Conservation (phyloP, 2,888 invertebrate species). For the Lissonota sp. region DNA sequence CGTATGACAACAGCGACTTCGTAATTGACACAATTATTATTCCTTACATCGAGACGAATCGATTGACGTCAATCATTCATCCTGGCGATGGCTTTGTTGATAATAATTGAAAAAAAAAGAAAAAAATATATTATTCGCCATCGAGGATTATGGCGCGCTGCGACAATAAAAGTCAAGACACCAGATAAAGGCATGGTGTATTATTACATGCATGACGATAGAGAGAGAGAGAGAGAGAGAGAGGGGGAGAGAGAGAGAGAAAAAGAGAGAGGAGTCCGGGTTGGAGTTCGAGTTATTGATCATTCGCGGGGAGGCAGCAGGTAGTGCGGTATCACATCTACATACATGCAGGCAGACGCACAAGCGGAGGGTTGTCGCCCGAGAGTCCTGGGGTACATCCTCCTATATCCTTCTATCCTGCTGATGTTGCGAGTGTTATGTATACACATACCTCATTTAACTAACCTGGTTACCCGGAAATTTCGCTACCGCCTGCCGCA, state of each 20-base stretch:
- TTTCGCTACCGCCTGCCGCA: not conserved
- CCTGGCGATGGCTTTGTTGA: too few species aligned
- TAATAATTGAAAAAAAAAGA: too few species aligned
- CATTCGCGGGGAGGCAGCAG: slow-evolving; percentile 57
- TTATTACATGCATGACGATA: not conserved
- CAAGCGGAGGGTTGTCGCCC: slow-evolving; percentile 40
- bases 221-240: not conserved
- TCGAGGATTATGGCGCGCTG: too few species aligned
- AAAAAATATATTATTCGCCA: too few species aligned
- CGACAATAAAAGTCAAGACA: too few species aligned
- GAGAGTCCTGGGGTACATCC: slow-evolving; percentile 20
- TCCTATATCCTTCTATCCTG: slow-evolving; percentile 1
- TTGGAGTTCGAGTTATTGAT: slow-evolving; percentile 64
- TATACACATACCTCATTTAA: slow-evolving; percentile 22
- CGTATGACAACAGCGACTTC: too few species aligned
- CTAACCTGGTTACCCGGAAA: slow-evolving; percentile 11
- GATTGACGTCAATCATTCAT: too few species aligned
- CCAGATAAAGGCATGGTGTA: too few species aligned
- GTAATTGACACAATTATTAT: too few species aligned
- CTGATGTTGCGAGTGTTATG: slow-evolving; percentile 13
- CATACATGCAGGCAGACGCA: slow-evolving; percentile 30
- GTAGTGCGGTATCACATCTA: slow-evolving; percentile 48
- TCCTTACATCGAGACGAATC: too few species aligned
- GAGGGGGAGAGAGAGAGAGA: slow-evolving; percentile 20
- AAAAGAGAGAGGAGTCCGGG: slow-evolving; percentile 32